Evolutionary conservation across 2,113 vertebrate genomes (phyloP).

Genomic region (Scalopus aquaticus): DNA sequence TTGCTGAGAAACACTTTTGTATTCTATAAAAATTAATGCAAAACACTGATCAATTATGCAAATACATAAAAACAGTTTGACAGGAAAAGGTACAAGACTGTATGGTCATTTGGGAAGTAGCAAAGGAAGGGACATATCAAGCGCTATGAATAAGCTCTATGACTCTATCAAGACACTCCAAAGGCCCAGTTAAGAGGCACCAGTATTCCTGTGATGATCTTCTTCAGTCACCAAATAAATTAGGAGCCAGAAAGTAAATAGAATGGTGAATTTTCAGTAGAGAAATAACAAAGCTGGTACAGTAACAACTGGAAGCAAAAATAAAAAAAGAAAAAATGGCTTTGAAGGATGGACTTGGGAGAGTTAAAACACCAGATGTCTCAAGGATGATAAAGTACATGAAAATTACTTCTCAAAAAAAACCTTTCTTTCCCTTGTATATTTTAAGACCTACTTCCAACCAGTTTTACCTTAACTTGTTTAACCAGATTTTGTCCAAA

Average conservation of each 20-base stretch:
- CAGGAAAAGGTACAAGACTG: background rate
- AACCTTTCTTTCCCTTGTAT: background rate
- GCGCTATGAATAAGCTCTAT: too few species aligned
- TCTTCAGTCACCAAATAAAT: background rate
- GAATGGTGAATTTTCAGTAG: background rate
- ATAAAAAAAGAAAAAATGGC: background rate
- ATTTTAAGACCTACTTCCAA: background rate
- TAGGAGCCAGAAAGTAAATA: background rate
- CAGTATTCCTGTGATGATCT: background rate
- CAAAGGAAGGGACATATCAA: background rate
- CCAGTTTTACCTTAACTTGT: background rate
- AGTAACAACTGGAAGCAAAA: background rate
- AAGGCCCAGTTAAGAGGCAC: background rate
- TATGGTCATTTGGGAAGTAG: background rate
- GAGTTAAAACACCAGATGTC: background rate
- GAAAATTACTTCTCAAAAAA: background rate
- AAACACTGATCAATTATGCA: slow-evolving; percentile 16
- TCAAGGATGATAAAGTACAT: background rate
- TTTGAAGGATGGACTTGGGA: background rate
- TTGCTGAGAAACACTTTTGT: background rate
- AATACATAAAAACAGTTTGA: slow-evolving; percentile 3
- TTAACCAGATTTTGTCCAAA: background rate
- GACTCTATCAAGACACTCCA: background rate
- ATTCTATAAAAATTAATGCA: slow-evolving; percentile 27
- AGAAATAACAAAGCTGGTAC: background rate